Evolutionary conservation across 2,113 vertebrate species (phyloP).

Genomic region (Eonycteris spelaea): DNA sequence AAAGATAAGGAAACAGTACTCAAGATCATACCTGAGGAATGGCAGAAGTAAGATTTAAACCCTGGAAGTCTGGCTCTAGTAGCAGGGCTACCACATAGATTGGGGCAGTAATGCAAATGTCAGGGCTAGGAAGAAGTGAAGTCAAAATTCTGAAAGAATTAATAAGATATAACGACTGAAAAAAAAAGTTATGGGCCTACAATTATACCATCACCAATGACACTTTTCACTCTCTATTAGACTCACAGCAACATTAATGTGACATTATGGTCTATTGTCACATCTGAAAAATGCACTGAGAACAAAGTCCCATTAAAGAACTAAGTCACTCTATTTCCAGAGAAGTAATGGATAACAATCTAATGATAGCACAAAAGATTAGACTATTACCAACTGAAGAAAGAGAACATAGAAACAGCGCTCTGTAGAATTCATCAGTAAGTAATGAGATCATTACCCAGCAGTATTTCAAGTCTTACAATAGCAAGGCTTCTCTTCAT

Average conservation of each 20-base stretch:
- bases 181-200: constrained; percentile 1
- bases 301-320: constrained; percentile 46
- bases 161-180: constrained; percentile 19
- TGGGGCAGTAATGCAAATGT: neutral
- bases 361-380: constrained; percentile 48
- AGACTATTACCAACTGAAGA: constrained; percentile 56
- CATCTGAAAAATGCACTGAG: constrained; percentile 58
- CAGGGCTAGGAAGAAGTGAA: neutral
- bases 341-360: constrained; percentile 45
- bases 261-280: constrained; percentile 37
- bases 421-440: constrained; percentile 12
- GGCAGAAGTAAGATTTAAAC: neutral
- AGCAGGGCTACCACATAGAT: neutral
- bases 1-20: neutral
- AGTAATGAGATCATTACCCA: constrained; percentile 59
- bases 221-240: constrained; percentile 51
- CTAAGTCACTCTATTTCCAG: constrained; percentile 46
- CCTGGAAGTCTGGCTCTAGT: neutral
- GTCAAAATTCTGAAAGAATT: constrained; percentile 16
- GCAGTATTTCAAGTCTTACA: constrained; percentile 43
- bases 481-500: constrained; percentile 22
- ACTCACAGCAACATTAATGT: constrained; percentile 57
- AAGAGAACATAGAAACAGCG: neutral
- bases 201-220: neutral
- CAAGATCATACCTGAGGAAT: neutral